Evolutionary conservation across 2,113 vertebrate species (phyloP), one percentile per base, ranked within the genome.

Genomic region (Heloderma charlesbogerti): DNA sequence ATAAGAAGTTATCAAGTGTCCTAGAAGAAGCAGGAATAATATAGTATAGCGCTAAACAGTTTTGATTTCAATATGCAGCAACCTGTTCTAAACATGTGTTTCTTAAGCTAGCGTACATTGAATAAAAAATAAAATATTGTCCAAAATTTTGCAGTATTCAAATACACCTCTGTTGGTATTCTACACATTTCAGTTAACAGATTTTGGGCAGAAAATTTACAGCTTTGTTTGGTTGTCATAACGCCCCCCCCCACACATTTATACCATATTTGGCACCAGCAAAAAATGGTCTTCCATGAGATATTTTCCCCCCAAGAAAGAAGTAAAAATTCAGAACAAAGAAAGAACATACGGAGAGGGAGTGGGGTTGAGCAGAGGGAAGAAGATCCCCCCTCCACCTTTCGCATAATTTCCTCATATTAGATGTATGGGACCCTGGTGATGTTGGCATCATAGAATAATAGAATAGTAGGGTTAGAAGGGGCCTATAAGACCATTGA

Each of bases 1-100:
- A 71, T 15, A 40, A 90, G 86, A 91, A 91, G 1, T 3, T 43
- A 71, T 48, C 4, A 88, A 84, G n/a, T 84, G 22, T 86, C 9
- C 77, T 88, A 15, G 54, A 87, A 91, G 43, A 90, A n/a, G 16
- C 22, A 82, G 25, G 69, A 87, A 80, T 71, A 93, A 89, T 86
- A 1, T 0, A 87, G 45, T 3, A 90, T 34, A 83, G 25, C 69
- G 48, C 40, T 29, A 86, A 89, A n/a, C 2, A 15, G 8, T 48
- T 74, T 88, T 2, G 86, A 85, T 51, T 31, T 10, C 72, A 79
- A 72, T 6, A 82, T 67, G 10, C 18, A 91, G 2, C 31, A 15
- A 0, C 82, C 9, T 69, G 5, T 81, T 51, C 78, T 15, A 13
- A 93, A 3, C 10, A 87, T 31, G 6, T 85, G 4, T 81, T 31